Base-by-base conservation (phyloP, 2,888 invertebrate species). In the Sinohyriopsis cumingii region DNA sequence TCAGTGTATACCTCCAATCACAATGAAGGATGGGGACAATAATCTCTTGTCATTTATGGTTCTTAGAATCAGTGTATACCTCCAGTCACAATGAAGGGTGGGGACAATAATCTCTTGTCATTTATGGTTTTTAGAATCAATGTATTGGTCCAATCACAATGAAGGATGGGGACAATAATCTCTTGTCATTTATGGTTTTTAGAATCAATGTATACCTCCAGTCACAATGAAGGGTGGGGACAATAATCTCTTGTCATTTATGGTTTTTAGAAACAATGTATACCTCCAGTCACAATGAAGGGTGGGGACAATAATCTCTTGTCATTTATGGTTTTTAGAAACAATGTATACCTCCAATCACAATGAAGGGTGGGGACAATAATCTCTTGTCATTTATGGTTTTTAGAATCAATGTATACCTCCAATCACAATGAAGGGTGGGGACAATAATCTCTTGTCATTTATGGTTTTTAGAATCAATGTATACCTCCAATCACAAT, bases 151-250 rank as follows among this genome's bases (percentile, higher is more conserved):
- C 80, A 7, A 75, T 85, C 4, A 80, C 80, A 19, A 78, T 80
- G 63, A 81, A 84, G 55, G 80, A 78, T 22, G 77, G 84, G 5
- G 59, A 60, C n/a, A n/a, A n/a, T n/a, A n/a, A n/a, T n/a, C n/a
- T n/a, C n/a, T n/a, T 45, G 5, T 55, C 28, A 24, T 61, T 62
- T 63, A 60, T 64, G 22, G 65, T 62, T 65, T 70, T 22, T 64
- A 87, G 86, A 82, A 83, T 63, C 61, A 72, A 18, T 72, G 79
- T 24, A 71, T 86, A 15, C 80, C 82, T 7, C 84, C 80, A 7
- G 74, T 85, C 4, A 80, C 80, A 19, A 78, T 80, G 63, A 81
- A 84, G 55, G 80, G 79, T 22, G 77, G 84, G 5, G 59, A 60
- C n/a, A n/a, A n/a, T n/a, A n/a, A n/a, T n/a, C n/a, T n/a, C n/a